phyloP scores from a whole-genome alignment of 2,113 vertebrate genomes.

The Phoxinus phoxinus region DNA sequence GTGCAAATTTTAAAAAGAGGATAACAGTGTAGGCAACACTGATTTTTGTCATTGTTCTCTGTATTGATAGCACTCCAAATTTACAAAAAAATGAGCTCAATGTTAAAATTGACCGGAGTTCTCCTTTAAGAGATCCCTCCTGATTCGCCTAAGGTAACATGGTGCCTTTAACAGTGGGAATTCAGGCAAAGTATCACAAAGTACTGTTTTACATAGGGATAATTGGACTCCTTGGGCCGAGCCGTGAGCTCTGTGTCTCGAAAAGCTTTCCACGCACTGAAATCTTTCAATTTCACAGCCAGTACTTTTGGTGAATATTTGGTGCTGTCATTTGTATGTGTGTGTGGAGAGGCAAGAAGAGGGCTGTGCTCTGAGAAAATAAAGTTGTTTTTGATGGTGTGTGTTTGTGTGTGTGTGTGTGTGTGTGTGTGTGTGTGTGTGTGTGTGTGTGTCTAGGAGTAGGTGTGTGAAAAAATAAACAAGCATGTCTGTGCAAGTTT shows the following conservation, averaged over 20 bases:
- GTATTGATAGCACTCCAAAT: too few relatives aligned
- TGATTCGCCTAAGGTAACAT: not conserved
- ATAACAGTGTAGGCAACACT: too few relatives aligned
- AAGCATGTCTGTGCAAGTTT: not conserved
- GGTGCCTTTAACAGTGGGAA: not conserved
- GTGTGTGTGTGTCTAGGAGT: not conserved
- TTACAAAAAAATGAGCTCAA: too few relatives aligned
- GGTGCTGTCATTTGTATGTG: not conserved
- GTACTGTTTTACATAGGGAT: conserved; percentile 40
- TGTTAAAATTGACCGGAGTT: too few relatives aligned
- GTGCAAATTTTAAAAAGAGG: too few relatives aligned
- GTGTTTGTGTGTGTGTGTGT: not conserved
- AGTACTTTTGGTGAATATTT: not conserved
- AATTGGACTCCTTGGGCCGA: not conserved
- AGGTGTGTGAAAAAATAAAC: not conserved
- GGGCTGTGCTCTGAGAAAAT: not conserved
- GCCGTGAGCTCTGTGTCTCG: not conserved
- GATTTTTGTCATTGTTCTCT: too few relatives aligned
- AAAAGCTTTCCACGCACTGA: not conserved
- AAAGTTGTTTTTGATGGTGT: not conserved
- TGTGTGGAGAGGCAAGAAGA: not conserved
- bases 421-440: not conserved
- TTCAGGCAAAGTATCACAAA: conserved; percentile 36
- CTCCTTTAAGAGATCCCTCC: not conserved
- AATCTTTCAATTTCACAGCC: conserved; percentile 17